A percentile compares a stretch with the other conserved stretches of the same genome.
Conservation (phyloP, 2,797 vertebrate species). For the Sternarchorhynchus goeldii region DNA sequence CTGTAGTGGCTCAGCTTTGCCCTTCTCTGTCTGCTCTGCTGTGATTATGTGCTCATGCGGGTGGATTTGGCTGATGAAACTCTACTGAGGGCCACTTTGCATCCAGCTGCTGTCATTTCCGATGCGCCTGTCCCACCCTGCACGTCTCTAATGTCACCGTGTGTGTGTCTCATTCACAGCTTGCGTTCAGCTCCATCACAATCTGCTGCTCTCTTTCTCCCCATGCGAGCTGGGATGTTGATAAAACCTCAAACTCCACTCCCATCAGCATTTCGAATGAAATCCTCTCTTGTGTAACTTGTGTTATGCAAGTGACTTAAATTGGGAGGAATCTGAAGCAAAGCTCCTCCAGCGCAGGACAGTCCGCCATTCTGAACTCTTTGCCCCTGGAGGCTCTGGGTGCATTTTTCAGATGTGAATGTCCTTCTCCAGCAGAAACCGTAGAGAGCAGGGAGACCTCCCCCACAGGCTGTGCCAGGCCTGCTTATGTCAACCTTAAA, state of each 20-base stretch:
- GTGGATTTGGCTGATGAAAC: background rate
- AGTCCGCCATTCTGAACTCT: background rate
- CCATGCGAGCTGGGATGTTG: too few relatives aligned
- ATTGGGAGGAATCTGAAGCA: background rate
- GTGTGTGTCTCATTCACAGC: background rate
- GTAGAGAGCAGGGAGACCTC: too few relatives aligned
- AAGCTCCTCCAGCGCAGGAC: too few relatives aligned
- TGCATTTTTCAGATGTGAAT: background rate
- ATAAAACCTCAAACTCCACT: background rate
- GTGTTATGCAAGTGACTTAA: background rate
- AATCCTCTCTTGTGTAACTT: background rate
- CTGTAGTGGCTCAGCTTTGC: background rate
- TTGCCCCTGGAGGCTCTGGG: background rate
- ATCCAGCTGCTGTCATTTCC: slow-evolving; percentile 25
- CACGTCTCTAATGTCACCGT: background rate
- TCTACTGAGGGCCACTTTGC: background rate
- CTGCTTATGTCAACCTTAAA: slow-evolving; percentile 3
- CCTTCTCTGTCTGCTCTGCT: background rate
- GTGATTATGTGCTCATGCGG: background rate
- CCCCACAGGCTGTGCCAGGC: background rate
- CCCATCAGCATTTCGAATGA: background rate
- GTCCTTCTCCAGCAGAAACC: too few relatives aligned
- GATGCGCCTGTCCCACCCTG: background rate
- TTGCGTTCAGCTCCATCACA: background rate
- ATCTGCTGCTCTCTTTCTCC: background rate